phyloP scores from a whole-genome alignment of 2,888 invertebrate genomes.

The Lycocerus yunnanus region DNA sequence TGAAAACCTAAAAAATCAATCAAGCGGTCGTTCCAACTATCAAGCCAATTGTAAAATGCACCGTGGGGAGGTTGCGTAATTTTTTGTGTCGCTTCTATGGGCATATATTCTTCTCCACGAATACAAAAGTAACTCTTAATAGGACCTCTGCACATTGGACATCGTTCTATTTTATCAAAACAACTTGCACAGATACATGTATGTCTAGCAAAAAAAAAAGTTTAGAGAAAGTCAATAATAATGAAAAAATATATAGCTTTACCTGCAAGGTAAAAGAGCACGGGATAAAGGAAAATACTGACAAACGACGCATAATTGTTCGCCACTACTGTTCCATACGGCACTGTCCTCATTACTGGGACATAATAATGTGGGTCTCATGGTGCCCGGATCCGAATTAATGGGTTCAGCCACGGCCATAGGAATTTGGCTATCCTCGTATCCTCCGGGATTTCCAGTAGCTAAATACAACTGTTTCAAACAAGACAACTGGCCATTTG shows the following conservation, averaged over 20 bases:
- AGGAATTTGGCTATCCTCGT: slow-evolving; percentile 59
- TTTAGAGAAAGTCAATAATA: background rate
- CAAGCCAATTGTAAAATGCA: slow-evolving; percentile 58
- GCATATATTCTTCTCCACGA: slow-evolving; percentile 75
- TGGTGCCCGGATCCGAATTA: slow-evolving; percentile 51
- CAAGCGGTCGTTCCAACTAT: slow-evolving; percentile 72
- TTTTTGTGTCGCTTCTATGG: slow-evolving; percentile 55
- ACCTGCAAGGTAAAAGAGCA: slow-evolving; percentile 78
- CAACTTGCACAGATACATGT: slow-evolving; percentile 84
- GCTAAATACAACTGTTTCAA: slow-evolving; percentile 83
- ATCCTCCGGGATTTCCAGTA: slow-evolving; percentile 66
- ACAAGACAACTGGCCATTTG: slow-evolving; percentile 79
- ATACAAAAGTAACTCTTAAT: slow-evolving; percentile 86
- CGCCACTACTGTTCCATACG: slow-evolving; percentile 62
- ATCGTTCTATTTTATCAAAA: slow-evolving; percentile 78
- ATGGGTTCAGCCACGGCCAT: slow-evolving; percentile 62
- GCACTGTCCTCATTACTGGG: slow-evolving; percentile 56
- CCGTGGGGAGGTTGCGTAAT: slow-evolving; percentile 45
- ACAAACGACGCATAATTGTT: slow-evolving; percentile 81
- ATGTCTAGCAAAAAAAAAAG: slow-evolving; percentile 60
- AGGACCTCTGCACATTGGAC: slow-evolving; percentile 84
- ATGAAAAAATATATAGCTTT: slow-evolving; percentile 14
- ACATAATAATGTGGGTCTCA: slow-evolving; percentile 50
- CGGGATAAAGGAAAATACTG: slow-evolving; percentile 77
- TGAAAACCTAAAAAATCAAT: slow-evolving; percentile 76